Evolutionary conservation across 2,797 vertebrate species (phyloP).

Genomic region (Lophius americanus): DNA sequence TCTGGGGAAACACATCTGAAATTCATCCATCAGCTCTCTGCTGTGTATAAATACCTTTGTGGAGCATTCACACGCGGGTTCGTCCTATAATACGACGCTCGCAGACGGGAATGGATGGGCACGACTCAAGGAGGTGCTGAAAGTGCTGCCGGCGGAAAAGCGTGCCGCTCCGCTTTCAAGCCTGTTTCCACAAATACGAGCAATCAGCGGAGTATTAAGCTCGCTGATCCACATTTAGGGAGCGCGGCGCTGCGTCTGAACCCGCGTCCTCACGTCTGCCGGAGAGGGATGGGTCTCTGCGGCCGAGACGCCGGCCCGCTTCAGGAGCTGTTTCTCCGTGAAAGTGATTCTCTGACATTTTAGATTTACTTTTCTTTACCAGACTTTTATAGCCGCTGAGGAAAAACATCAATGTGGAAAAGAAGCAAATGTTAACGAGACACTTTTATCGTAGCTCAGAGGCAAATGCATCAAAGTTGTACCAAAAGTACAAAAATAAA

Average conservation of each 20-base stretch:
- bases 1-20: conserved; percentile 70
- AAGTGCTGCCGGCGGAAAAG: conserved; percentile 42
- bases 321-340: conserved; percentile 34
- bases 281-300: conserved; percentile 27
- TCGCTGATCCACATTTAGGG: conserved; percentile 60
- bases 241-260: conserved; percentile 27
- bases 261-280: conserved; percentile 23
- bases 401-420: conserved; percentile 26
- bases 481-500: conserved; percentile 13
- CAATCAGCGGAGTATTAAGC: conserved; percentile 64
- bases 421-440: conserved; percentile 29
- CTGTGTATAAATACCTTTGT: conserved; percentile 74
- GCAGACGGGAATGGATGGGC: conserved; percentile 57
- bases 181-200: conserved; percentile 62
- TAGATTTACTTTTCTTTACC: conserved; percentile 19
- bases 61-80: conserved; percentile 58
- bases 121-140: conserved; percentile 52
- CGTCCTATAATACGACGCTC: conserved; percentile 64
- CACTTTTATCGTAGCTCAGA: conserved; percentile 21
- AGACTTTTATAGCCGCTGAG: conserved; percentile 13
- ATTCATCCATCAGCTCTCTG: conserved; percentile 77
- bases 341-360: conserved; percentile 49
- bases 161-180: conserved; percentile 39
- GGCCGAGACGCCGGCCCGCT: conserved; percentile 38
- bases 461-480: conserved; percentile 24